Base-by-base conservation (phyloP, 2,888 invertebrate species). In the Matsumyia berberina region DNA sequence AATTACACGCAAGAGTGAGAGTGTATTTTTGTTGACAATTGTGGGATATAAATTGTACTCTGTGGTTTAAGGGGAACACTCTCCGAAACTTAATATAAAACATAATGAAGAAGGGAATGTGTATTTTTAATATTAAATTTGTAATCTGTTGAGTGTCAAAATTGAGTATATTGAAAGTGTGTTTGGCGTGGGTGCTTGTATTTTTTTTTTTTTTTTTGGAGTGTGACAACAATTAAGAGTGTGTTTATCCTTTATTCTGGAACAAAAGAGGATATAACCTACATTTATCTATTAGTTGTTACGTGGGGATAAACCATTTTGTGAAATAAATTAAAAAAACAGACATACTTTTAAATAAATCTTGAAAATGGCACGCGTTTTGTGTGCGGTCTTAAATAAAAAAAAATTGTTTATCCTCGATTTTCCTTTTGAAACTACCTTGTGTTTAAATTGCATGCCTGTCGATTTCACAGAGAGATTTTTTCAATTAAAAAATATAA, bases 401-500 rank as follows among this genome's bases (percentile, higher is more conserved):
- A 51, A 37, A 24, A 67, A 53, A 55, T 19, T 46, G 46, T 58
- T 37, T 29, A 24, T 29, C 70, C 58, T 49, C 37, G 6, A 9
- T 49, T 15, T 35, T 55, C 53, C 17, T 64, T 72, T 64, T 39
- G 12, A 57, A n/a, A 49, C 53, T 55, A 46, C 53, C 70, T 78
- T 66, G 60, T 66, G n/a, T 24, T 3, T 82, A 66, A 82, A 82
- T 78, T 82, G 82, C 82, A 82, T 78, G 82, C 31, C 51, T 78
- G 72, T 72, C 39, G 46, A 67, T 78, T 77, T 78, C 66, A 58
- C 51, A 58, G 64, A 66, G 62, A 64, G 53, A 72, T 46, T 73
- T 24, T n/a, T 73, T 72, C 72, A 82, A 82, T 82, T 72, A 80
- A 62, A 69, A 70, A 64, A 35, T 46, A 57, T 69, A 55, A 69